phyloP scores from a whole-genome alignment of 2,888 invertebrate genomes.

The Liopterus haemorrhoidalis region DNA sequence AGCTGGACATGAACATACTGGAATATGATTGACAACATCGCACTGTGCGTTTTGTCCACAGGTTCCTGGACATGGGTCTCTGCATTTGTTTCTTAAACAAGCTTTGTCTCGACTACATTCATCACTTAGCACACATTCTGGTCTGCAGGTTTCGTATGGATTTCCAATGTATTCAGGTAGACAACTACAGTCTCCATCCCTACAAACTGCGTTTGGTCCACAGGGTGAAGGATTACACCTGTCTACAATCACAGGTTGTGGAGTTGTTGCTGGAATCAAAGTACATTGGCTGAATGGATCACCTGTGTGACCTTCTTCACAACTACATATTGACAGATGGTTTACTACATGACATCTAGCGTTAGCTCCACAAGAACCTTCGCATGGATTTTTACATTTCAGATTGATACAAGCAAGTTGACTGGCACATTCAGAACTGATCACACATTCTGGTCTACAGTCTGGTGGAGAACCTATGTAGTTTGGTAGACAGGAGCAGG shows the following conservation, averaged over 20 bases:
- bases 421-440: conserved; percentile 73
- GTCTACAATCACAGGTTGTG: conserved; percentile 46
- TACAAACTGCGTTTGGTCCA: conserved; percentile 65
- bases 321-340: conserved; percentile 75
- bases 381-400: conserved; percentile 76
- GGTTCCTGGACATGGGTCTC: conserved; percentile 63
- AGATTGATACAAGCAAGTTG: conserved; percentile 71
- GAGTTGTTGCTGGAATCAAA: conserved; percentile 47
- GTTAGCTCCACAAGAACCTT: conserved; percentile 74
- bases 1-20: conserved; percentile 64
- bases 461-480: conserved; percentile 73
- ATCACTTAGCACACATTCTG: conserved; percentile 62
- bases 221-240: conserved; percentile 70
- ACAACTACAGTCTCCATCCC: conserved; percentile 58
- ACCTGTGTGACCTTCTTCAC: conserved; percentile 68
- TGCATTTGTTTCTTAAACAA: conserved; percentile 62
- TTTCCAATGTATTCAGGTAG: conserved; percentile 59
- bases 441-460: conserved; percentile 73
- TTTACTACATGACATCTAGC: conserved; percentile 72
- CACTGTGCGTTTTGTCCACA: conserved; percentile 67
- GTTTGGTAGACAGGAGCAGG: conserved; percentile 73
- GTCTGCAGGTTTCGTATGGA: conserved; percentile 62
- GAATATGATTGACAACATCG: conserved; percentile 65
- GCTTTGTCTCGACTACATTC: conserved; percentile 62
- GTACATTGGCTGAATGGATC: conserved; percentile 74